phyloP scores from a whole-genome alignment of 2,888 invertebrate genomes.

The Drosophila histrio region DNA sequence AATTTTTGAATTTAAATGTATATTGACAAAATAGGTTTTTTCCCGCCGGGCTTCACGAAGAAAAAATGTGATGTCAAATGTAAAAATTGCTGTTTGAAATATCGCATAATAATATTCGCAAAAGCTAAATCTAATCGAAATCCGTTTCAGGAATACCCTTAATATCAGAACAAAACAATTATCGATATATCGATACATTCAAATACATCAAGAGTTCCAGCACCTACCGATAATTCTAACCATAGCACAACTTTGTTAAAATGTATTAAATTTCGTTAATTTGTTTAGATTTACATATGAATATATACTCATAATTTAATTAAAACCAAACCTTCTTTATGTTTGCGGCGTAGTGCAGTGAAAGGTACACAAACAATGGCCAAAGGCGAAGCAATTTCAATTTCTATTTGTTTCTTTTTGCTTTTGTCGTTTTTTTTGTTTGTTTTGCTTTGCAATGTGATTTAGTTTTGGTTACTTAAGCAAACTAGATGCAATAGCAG shows the following conservation, averaged over 20 bases:
- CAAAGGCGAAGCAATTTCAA: not conserved
- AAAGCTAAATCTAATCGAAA: too few species aligned
- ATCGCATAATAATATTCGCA: too few species aligned
- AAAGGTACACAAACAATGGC: slow-evolving; percentile 28
- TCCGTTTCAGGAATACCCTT: too few species aligned
- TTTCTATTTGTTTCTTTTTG: slow-evolving; percentile 26
- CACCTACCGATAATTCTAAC: slow-evolving; percentile 7
- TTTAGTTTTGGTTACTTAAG: slow-evolving; percentile 14
- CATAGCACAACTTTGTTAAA: slow-evolving; percentile 28
- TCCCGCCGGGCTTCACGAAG: too few species aligned
- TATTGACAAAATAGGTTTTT: too few species aligned
- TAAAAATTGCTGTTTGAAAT: too few species aligned
- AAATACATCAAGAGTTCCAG: too few species aligned
- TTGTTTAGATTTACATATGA: not conserved
- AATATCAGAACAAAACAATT: too few species aligned
- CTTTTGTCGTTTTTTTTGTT: slow-evolving; percentile 26
- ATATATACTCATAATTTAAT: not conserved
- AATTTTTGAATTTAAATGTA: too few species aligned
- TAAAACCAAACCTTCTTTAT: not conserved
- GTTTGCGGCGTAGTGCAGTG: slow-evolving; percentile 7
- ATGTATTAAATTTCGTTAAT: slow-evolving; percentile 31
- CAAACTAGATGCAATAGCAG: slow-evolving; percentile 11
- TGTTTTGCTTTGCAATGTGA: slow-evolving; percentile 44
- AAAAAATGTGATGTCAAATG: too few species aligned
- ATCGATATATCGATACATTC: too few species aligned